Base-by-base conservation (phyloP, 2,113 vertebrate species). In the Corydoras sp. region DNA sequence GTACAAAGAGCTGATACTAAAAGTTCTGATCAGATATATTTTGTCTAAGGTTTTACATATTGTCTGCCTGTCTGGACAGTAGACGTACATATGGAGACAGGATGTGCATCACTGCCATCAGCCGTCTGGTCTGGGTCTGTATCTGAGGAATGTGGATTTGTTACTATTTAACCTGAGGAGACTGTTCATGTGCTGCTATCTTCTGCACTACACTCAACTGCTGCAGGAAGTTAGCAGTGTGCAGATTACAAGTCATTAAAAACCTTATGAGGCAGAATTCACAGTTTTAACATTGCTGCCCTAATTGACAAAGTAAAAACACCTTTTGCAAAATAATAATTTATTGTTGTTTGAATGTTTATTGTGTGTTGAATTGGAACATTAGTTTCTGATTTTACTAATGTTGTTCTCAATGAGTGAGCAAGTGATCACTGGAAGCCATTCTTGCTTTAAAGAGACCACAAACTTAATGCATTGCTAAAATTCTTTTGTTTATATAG, bases 111-210 rank as follows among this genome's bases (percentile, higher is more conserved):
- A 62, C 60, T 68, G 3, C 51, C 13, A 48, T 61, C 51, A 62
- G 72, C 56, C 65, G 59, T 74, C 72, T 74, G 4, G 58, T 68
- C 65, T 67, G 72, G 14, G 11, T 29, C 13, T 62, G 3, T 68
- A 18, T 68, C 65, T 74, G 65, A n/a, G 72, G 72, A 73, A 73
- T 73, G 72, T 68, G 64, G 3, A 62, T 24, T 50, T 12, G 51
- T 74, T 62, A 74, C 50, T 30, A 32, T 58, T 73, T 55, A 74
- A 68, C 65, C 65, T 55, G 64, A 59, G 49, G 48, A 55, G 64
- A 3, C 51, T 10, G 5, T 67, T 32, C 56, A 14, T 35, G 10
- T 14, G 12, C 50, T 68, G 15, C 15, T 18, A 14, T 65, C 58
- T n/a, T 30, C 13, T 56, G 58, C 53, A 55, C 50, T n/a, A 3